A percentile compares a stretch with the other conserved stretches of the same genome.
Evolutionary conservation across 2,797 vertebrate species (phyloP).

Genomic region (Chromis chromis): DNA sequence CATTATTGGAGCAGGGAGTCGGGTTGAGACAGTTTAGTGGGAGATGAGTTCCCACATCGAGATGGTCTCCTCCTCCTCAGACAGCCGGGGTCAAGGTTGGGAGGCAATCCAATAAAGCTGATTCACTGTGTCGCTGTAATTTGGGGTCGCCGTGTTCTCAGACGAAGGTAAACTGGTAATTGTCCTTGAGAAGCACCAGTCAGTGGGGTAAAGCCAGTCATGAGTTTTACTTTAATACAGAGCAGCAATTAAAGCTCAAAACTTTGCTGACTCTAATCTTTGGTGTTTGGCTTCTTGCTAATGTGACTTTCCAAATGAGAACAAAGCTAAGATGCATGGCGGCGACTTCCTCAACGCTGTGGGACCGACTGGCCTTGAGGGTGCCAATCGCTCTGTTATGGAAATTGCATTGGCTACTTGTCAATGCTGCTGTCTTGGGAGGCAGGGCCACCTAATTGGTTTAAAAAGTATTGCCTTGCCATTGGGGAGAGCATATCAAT

Average conservation of each 20-base stretch:
- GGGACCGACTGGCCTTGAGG: constrained; percentile 54
- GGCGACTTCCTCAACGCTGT: constrained; percentile 18
- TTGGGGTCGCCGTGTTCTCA: constrained; percentile 62
- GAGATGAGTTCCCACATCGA: constrained; percentile 70
- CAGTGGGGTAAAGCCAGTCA: constrained; percentile 41
- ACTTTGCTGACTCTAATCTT: constrained; percentile 62
- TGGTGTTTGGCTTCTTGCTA: constrained; percentile 55
- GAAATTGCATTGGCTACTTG: constrained; percentile 79
- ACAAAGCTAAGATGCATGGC: constrained; percentile 49
- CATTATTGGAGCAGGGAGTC: constrained; percentile 49
- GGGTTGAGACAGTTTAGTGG: constrained; percentile 52
- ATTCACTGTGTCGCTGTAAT: constrained; percentile 75
- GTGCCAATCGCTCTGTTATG: constrained; percentile 71
- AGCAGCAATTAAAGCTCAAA: constrained; percentile 53
- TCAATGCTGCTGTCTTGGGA: constrained; percentile 67
- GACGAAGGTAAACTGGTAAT: constrained; percentile 63
- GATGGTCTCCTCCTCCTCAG: constrained; percentile 53
- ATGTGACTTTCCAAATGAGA: constrained; percentile 65
- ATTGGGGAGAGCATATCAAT: constrained; percentile 54
- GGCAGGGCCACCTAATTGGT: constrained; percentile 73
- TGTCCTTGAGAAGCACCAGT: constrained; percentile 75
- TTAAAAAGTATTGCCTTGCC: constrained; percentile 69
- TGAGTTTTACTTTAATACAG: constrained; percentile 60
- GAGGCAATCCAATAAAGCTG: constrained; percentile 80
- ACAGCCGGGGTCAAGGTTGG: constrained; percentile 71